Evolutionary conservation across 2,888 invertebrate genomes (phyloP).

Genomic region (Lucinisca nassula): DNA sequence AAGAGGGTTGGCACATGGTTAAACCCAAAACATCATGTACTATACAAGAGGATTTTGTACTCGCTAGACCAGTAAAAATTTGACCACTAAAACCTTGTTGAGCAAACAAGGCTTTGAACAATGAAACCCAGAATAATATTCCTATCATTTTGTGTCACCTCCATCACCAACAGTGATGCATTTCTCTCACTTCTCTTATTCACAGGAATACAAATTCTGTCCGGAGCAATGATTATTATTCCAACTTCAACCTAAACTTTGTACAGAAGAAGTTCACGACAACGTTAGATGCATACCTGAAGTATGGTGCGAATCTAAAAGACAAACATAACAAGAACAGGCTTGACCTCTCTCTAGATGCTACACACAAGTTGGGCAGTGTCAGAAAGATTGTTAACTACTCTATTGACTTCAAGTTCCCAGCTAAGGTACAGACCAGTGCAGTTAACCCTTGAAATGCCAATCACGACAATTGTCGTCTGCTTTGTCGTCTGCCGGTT

Average conservation of each 20-base stretch:
- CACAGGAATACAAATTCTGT: conserved; percentile 72
- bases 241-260: conserved; percentile 60
- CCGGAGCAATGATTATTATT: conserved; percentile 69
- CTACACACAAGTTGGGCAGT: conserved; percentile 58
- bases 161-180: not conserved
- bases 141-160: too few relatives aligned
- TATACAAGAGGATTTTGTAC: too few relatives aligned
- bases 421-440: too few relatives aligned
- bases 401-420: conserved; percentile 61
- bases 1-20: too few relatives aligned
- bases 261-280: conserved; percentile 57
- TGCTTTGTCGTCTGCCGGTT: too few relatives aligned
- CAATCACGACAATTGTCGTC: too few relatives aligned
- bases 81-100: not conserved
- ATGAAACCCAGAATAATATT: not conserved
- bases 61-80: not conserved
- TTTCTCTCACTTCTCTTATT: not conserved
- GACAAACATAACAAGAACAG: conserved; percentile 69
- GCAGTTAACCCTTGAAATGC: too few relatives aligned
- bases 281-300: conserved; percentile 41
- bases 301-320: conserved; percentile 75
- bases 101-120: not conserved
- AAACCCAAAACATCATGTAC: too few relatives aligned
- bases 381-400: conserved; percentile 54
- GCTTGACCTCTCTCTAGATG: conserved; percentile 44